These are phyloP conservation scores for Vidua chalybeata DNA, from an alignment of 2,113 vertebrate species.

Conservation along the genomic window DNA sequence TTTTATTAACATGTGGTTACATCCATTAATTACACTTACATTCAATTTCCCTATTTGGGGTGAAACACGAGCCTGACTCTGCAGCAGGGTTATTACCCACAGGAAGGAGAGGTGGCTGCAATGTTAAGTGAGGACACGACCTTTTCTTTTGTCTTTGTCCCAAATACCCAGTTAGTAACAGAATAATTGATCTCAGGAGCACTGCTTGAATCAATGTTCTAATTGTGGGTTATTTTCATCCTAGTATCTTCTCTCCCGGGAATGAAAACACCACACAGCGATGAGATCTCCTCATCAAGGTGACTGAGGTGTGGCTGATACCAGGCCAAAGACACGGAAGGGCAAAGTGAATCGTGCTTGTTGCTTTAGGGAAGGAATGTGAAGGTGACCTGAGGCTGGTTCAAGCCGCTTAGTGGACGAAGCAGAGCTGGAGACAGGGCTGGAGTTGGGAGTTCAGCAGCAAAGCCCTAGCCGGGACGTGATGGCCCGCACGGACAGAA, in stretches of 20 bases:
- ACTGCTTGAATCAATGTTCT: neutral
- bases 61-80: rapidly evolving
- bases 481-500: neutral
- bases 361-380: neutral
- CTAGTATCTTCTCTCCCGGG: neutral
- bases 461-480: neutral
- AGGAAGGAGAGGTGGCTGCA: neutral
- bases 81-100: neutral
- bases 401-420: rapidly evolving
- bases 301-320: rapidly evolving
- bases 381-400: neutral
- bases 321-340: neutral
- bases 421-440: neutral
- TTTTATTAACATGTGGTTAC: neutral
- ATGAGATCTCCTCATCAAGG: neutral
- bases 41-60: rapidly evolving
- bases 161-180: neutral
- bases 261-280: rapidly evolving
- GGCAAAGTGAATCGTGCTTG: rapidly evolving
- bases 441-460: neutral
- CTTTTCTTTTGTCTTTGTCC: neutral
- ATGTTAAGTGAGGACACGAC: neutral
- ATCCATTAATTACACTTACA: neutral
- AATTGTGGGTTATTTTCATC: conserved; percentile 23
- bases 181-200: neutral